These are phyloP conservation scores for Andrena praecox DNA, from an alignment of 2,888 invertebrate genomes.

Conservation along the genomic window DNA sequence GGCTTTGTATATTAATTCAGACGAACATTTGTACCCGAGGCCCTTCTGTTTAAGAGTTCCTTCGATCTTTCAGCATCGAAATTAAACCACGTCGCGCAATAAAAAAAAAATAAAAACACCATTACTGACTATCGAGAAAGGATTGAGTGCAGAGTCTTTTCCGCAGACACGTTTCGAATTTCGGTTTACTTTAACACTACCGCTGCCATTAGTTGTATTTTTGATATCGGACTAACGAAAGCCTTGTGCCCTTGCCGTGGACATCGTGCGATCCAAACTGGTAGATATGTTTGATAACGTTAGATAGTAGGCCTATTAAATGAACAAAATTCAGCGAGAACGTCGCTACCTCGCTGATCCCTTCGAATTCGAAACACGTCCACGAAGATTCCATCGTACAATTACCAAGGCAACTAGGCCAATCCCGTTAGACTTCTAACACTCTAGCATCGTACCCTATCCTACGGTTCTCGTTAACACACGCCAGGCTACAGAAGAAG, in stretches of 20 bases:
- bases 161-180: constrained; percentile 29
- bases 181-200: background rate
- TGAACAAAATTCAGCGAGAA: background rate
- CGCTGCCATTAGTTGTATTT: background rate
- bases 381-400: constrained; percentile 7
- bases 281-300: constrained; percentile 6
- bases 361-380: constrained; percentile 13
- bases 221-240: background rate
- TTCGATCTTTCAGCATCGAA: constrained; percentile 22
- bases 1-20: background rate
- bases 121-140: constrained; percentile 14
- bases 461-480: constrained; percentile 22
- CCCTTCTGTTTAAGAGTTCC: constrained; percentile 18
- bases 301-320: background rate
- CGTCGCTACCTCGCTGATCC: background rate
- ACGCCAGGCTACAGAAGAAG: constrained; percentile 28
- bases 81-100: constrained; percentile 8
- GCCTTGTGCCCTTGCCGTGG: background rate
- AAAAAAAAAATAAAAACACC: constrained; percentile 28
- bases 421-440: constrained; percentile 29
- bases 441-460: constrained; percentile 7
- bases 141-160: constrained; percentile 8
- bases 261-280: background rate
- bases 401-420: constrained; percentile 46
- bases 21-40: constrained; percentile 6